phyloP scores from a whole-genome alignment of 2,113 vertebrate species.

The Phaethon lepturus region DNA sequence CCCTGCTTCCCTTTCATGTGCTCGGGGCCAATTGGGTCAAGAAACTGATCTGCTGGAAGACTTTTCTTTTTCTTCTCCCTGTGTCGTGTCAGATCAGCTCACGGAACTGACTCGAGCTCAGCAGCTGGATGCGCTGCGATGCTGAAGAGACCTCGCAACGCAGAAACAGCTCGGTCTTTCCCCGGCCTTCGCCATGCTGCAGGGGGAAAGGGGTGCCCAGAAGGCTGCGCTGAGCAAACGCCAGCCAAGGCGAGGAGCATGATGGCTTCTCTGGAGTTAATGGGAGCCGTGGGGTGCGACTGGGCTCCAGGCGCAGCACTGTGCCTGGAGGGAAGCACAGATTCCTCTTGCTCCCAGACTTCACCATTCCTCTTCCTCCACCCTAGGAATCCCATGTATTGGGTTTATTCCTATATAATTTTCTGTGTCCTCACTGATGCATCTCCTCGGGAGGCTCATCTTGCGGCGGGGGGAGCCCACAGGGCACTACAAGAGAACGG shows the following conservation, averaged over 20 bases:
- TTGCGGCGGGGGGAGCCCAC: accelerated
- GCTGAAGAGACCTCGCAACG: not conserved
- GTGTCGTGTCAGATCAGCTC: not conserved
- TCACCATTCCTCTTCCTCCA: accelerated
- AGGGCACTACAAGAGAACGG: not conserved
- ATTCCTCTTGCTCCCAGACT: not conserved
- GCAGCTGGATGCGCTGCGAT: not conserved
- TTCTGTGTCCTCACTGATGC: not conserved
- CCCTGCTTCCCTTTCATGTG: not conserved
- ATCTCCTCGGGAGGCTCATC: not conserved
- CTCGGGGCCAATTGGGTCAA: not conserved
- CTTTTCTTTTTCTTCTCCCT: not conserved
- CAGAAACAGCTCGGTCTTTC: not conserved
- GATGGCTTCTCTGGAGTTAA: not conserved
- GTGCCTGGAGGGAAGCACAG: not conserved
- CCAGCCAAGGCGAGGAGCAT: not conserved
- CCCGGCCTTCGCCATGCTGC: not conserved
- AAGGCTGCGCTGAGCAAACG: not conserved
- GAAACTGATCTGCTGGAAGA: not conserved
- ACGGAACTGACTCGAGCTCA: not conserved
- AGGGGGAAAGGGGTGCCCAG: too few species aligned
- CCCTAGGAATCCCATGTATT: not conserved
- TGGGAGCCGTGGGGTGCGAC: accelerated
- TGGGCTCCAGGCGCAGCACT: not conserved
- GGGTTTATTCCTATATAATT: accelerated